These are phyloP conservation scores for Trisateles emortualis DNA, from an alignment of 2,888 invertebrate species.

Conservation along the genomic window DNA sequence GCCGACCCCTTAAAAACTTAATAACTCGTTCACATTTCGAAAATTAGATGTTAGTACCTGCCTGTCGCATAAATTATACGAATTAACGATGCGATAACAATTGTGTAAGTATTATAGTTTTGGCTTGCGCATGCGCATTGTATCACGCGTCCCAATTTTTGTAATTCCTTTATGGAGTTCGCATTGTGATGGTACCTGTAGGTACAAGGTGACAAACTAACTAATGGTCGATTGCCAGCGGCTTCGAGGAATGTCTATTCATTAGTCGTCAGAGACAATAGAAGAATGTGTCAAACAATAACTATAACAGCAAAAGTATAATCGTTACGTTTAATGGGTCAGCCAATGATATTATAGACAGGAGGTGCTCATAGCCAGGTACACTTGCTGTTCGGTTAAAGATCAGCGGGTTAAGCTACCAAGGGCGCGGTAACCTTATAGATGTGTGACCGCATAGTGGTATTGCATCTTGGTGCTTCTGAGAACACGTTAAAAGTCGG, in stretches of 20 bases:
- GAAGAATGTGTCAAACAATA: constrained; percentile 16
- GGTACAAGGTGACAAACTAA: constrained; percentile 8
- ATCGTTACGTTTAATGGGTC: too few species aligned
- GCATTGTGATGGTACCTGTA: constrained; percentile 38
- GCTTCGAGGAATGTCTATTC: constrained; percentile 24
- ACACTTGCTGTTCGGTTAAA: too few species aligned
- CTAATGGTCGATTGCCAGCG: constrained; percentile 44
- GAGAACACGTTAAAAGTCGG: too few species aligned
- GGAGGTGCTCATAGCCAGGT: too few species aligned
- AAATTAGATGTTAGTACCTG: constrained; percentile 36
- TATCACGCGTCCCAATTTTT: constrained; percentile 61
- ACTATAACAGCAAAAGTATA: not conserved
- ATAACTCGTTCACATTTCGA: too few species aligned
- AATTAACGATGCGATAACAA: constrained; percentile 47
- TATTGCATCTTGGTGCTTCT: too few species aligned
- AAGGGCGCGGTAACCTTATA: too few species aligned
- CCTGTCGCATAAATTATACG: constrained; percentile 22
- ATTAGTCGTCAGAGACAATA: constrained; percentile 50
- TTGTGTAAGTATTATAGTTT: constrained; percentile 51
- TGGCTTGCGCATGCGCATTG: constrained; percentile 67
- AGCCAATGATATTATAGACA: too few species aligned
- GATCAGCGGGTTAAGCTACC: too few species aligned
- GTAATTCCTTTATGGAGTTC: constrained; percentile 50
- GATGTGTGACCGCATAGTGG: too few species aligned
- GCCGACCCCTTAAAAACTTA: not conserved